Evolutionary conservation across 1,140 invertebrate genomes (phyloP).

Genomic region (Luehdorfia chinensis): DNA sequence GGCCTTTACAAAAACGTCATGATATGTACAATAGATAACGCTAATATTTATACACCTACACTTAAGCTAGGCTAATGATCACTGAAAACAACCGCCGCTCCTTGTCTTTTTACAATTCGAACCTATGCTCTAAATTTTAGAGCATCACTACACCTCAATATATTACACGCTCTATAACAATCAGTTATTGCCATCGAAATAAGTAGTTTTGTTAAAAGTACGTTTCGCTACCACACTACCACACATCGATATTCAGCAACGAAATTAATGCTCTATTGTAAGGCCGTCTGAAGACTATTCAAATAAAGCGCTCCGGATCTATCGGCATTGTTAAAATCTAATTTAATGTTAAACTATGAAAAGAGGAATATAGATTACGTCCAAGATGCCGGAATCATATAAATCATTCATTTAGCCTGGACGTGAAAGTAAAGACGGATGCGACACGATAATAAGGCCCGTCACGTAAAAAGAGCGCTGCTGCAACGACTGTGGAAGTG

Average conservation of each 20-base stretch:
- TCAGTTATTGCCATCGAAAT: constrained; percentile 46
- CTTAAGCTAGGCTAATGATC: constrained; percentile 50
- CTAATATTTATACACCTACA: constrained; percentile 35
- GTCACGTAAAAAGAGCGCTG: too few species aligned
- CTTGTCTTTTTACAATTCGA: constrained; percentile 57
- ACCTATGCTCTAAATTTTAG: constrained; percentile 65
- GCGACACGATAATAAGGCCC: too few species aligned
- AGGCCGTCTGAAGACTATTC: constrained; percentile 23
- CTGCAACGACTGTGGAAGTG: too few species aligned
- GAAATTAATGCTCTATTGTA: constrained; percentile 35
- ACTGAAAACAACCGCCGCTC: constrained; percentile 29
- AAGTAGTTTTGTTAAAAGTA: constrained; percentile 28
- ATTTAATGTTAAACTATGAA: neutral
- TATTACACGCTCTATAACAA: constrained; percentile 27
- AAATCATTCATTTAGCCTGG: too few species aligned
- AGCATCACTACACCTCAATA: constrained; percentile 38
- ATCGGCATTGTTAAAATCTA: constrained; percentile 1
- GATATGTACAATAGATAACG: constrained; percentile 64
- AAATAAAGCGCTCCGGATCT: constrained; percentile 35
- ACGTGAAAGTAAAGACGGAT: too few species aligned
- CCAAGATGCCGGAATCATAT: neutral
- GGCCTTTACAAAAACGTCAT: constrained; percentile 51
- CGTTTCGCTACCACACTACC: constrained; percentile 3
- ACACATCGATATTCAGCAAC: constrained; percentile 17
- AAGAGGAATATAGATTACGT: neutral